These are phyloP conservation scores for Hoplias malabaricus DNA, from an alignment of 2,113 vertebrate genomes.

Conservation along the genomic window DNA sequence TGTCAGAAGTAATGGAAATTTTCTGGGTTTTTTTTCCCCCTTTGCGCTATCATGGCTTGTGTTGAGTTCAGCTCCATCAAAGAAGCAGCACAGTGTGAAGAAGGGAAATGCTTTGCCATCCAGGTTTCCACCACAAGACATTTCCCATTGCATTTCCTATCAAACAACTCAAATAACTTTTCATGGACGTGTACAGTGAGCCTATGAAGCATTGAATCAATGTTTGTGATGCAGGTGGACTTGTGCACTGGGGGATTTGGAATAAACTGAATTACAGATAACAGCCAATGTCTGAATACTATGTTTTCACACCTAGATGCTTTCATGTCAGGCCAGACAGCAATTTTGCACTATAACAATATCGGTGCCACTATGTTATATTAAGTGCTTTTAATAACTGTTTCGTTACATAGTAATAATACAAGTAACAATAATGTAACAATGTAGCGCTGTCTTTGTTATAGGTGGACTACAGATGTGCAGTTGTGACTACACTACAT, in stretches of 20 bases:
- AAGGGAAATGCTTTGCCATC: constrained; percentile 25
- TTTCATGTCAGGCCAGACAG: constrained; percentile 18
- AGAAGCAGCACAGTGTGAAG: constrained; percentile 41
- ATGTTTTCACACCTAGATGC: constrained; percentile 33
- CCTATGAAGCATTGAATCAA: constrained; percentile 27
- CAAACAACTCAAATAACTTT: constrained; percentile 45
- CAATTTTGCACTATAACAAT: too few relatives aligned
- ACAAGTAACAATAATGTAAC: too few relatives aligned
- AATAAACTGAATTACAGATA: not conserved
- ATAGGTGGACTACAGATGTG: too few relatives aligned
- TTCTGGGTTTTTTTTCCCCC: constrained; percentile 50
- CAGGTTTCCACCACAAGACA: constrained; percentile 20
- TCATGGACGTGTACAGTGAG: constrained; percentile 1
- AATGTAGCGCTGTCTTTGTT: too few relatives aligned
- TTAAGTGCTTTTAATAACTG: too few relatives aligned
- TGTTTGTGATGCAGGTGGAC: not conserved
- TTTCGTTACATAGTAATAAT: too few relatives aligned
- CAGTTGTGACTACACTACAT: too few relatives aligned
- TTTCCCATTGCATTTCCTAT: constrained; percentile 32
- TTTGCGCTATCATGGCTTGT: constrained; percentile 52
- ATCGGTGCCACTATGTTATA: too few relatives aligned
- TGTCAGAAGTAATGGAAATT: constrained; percentile 59
- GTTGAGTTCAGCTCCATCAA: constrained; percentile 44
- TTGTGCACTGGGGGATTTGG: not conserved
- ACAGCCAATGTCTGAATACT: not conserved